Base-by-base conservation (phyloP, 2,113 vertebrate species). In the Rynchops niger region DNA sequence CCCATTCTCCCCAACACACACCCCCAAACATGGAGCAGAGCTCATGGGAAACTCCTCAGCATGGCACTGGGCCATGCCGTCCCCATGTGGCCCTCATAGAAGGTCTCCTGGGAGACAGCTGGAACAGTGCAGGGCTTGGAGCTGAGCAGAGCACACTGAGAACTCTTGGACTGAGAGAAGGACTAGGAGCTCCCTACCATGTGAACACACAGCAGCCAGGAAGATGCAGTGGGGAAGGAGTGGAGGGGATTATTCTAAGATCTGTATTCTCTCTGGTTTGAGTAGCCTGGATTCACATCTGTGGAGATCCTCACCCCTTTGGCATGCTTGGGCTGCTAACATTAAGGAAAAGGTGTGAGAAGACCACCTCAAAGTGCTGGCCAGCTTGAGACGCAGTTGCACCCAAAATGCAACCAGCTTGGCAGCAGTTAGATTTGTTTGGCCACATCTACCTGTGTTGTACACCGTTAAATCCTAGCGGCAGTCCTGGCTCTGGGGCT, bases 71-170 rank as follows among this genome's bases (percentile, higher is more conserved):
- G 15, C 45, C 29, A 18, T 23, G 65, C 49, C n/a, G 74, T 36
- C 23, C 36, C 42, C 38, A 17, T 0, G 0, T 36, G 36, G 25
- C 11, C 40, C 30, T 40, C 8, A 2, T 0, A 73, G 30, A 42
- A 7, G 9, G 17, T 89, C 50, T 93, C 32, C 32, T 58, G 42
- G 42, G 69, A 93, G 21, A 27, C 15, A 62, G 8, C 0, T 4
- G 53, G 43, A 83, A 43, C 16, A 19, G 34, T 34, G 36, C 47
- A 25, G 27, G 36, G 25, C 45, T 70, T 62, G 45, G 12, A 74
- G 59, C 36, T 58, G 38, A 67, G 17, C 47, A 55, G 45, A 59
- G 14, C 2, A 0, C 15, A 9, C 0, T 40, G 67, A 62, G 92
- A 62, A 27, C 34, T 45, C 6, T 20, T 53, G 7, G 17, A 47